Evolutionary conservation across 2,113 vertebrate genomes (phyloP).

Genomic region (Ctenomys sociabilis): DNA sequence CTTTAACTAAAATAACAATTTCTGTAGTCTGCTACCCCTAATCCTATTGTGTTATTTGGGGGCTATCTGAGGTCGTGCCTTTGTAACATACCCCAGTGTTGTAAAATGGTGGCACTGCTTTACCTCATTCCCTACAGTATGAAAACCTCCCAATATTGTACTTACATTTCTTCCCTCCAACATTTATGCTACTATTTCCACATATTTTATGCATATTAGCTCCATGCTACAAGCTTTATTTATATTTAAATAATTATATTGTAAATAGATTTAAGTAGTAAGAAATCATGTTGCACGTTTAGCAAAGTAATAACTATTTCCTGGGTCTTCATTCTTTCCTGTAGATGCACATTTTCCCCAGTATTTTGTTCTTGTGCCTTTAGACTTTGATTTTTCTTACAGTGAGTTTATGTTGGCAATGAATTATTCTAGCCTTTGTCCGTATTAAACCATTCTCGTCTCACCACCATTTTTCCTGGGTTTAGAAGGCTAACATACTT

Average conservation of each 20-base stretch:
- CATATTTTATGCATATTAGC: not conserved
- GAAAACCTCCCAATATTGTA: not conserved
- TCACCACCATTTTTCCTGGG: not conserved
- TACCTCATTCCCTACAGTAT: not conserved
- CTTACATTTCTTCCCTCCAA: not conserved
- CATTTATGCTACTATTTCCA: not conserved
- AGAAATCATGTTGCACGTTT: not conserved
- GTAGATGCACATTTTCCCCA: not conserved
- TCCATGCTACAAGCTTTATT: not conserved
- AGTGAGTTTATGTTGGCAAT: not conserved
- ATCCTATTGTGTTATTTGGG: not conserved
- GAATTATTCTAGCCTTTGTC: not conserved
- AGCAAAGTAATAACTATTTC: not conserved
- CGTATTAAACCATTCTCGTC: constrained; percentile 17
- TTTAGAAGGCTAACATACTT: not conserved
- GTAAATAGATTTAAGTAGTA: not conserved
- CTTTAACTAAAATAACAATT: not conserved
- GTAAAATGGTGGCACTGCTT: not conserved
- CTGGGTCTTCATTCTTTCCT: not conserved
- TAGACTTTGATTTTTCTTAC: not conserved
- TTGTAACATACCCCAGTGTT: not conserved
- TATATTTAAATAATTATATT: not conserved
- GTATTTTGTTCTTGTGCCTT: constrained; percentile 7
- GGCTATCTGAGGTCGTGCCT: not conserved
- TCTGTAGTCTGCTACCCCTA: not conserved